These are phyloP conservation scores for Nymphicus hollandicus DNA, from an alignment of 2,113 vertebrate genomes.

Conservation along the genomic window DNA sequence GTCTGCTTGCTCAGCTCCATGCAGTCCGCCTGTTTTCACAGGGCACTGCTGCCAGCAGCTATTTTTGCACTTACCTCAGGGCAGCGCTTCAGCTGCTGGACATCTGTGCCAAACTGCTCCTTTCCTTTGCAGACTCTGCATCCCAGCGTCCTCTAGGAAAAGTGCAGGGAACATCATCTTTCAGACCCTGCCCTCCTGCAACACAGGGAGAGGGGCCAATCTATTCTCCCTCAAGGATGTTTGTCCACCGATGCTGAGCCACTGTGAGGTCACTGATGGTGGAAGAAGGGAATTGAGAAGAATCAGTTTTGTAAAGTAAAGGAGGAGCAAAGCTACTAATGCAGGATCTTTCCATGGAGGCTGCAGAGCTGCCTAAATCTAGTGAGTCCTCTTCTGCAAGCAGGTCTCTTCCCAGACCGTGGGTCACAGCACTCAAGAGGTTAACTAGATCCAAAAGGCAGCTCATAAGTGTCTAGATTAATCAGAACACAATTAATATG, in stretches of 20 bases:
- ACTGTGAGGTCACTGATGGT: too few relatives aligned
- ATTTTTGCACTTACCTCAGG: not conserved
- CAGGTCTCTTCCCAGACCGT: not conserved
- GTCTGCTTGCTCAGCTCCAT: not conserved
- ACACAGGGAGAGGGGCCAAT: not conserved
- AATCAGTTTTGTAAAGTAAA: not conserved
- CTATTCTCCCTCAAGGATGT: not conserved
- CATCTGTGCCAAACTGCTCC: not conserved
- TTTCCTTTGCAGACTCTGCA: slow-evolving; percentile 1
- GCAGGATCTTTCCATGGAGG: not conserved
- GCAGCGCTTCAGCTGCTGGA: not conserved
- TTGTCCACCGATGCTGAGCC: not conserved
- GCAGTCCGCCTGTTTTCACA: not conserved
- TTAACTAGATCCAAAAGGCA: not conserved
- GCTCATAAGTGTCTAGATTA: not conserved
- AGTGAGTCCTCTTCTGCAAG: not conserved
- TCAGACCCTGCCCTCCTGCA: not conserved
- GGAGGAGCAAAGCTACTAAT: not conserved
- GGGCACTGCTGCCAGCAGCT: not conserved
- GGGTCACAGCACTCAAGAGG: not conserved
- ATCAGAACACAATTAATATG: not conserved
- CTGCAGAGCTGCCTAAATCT: not conserved
- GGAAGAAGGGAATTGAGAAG: not conserved
- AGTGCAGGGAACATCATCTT: not conserved
- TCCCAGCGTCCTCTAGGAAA: not conserved